A percentile compares a stretch with the other conserved stretches of the same genome.
These are phyloP conservation scores for Chloroceryle amazona DNA, from an alignment of 2,797 vertebrate genomes.

Conservation along the genomic window DNA sequence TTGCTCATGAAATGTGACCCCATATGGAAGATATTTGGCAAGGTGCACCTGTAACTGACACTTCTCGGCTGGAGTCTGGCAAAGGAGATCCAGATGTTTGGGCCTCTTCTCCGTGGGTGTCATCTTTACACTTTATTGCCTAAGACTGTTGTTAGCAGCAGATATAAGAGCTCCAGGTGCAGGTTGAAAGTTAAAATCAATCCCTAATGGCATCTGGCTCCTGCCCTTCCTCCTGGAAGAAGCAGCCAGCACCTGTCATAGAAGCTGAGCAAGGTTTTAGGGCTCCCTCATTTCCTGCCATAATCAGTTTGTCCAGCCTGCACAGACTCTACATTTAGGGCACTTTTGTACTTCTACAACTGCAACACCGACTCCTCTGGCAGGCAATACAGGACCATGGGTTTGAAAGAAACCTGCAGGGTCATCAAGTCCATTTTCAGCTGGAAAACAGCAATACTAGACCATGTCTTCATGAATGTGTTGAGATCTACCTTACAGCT, in stretches of 20 bases:
- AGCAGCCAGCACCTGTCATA: background rate
- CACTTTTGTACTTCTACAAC: background rate
- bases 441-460: background rate
- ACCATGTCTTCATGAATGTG: accelerated
- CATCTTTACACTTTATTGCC: background rate
- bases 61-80: background rate
- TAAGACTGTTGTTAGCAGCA: background rate
- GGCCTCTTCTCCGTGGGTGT: background rate
- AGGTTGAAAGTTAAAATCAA: background rate
- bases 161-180: background rate
- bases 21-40: background rate
- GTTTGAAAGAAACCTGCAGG: background rate
- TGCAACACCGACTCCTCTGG: background rate
- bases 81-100: slow-evolving; percentile 18
- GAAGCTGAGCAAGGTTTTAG: background rate
- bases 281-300: background rate
- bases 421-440: background rate
- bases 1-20: background rate
- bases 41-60: background rate
- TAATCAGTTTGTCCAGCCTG: background rate
- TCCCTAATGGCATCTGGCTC: background rate
- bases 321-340: background rate
- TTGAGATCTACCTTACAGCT: background rate
- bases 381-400: background rate
- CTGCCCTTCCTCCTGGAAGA: background rate